Base-by-base conservation (phyloP, 2,888 invertebrate species). In the Melanargia galathea region DNA sequence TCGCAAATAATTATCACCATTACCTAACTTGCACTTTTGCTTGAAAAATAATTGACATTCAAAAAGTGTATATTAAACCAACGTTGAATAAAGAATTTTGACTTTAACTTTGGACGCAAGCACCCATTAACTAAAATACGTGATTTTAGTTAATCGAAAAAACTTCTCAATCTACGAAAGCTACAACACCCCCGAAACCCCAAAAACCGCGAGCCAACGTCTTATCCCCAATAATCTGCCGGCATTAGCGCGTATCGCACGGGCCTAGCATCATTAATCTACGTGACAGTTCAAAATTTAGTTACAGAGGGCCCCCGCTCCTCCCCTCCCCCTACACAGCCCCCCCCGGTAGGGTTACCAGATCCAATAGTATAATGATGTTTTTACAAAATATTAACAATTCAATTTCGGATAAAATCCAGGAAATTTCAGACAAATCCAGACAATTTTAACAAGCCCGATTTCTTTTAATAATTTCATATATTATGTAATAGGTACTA, bases 241-340 rank as follows among this genome's bases (percentile, higher is more conserved):
- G 77, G 84, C 90, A 89, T 89, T 89, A 89, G 84, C 89, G 90
- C 90, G 91, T 92, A 91, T 89, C 89, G 90, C 89, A 86, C 92
- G 87, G 89, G 84, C 87, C 87, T 86, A 87, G 86, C 87, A 84
- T 92, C 92, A 92, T 92, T 92, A 92, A 92, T 92, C 91, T 92
- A 87, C 90, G 90, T 92, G 92, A 92, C 92, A 92, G 91, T 91
- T 91, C 88, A 91, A 92, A 92, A 92, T 92, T 91, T 90, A 90
- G 90, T 91, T 91, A 90, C 90, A 87, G 90, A 88, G 90, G 90
- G 88, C 84, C 79, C 81, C 77, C 76, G 74, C 75, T 71, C 30
- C 30, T 8, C 30, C 30, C 70, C 75, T 74, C 76, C 71, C 18
- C 43, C 43, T 0, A 0, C 16, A 6, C 8, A 2, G 13, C 13